Evolutionary conservation across 2,797 vertebrate species (phyloP).

Genomic region (Anguilla anguilla): DNA sequence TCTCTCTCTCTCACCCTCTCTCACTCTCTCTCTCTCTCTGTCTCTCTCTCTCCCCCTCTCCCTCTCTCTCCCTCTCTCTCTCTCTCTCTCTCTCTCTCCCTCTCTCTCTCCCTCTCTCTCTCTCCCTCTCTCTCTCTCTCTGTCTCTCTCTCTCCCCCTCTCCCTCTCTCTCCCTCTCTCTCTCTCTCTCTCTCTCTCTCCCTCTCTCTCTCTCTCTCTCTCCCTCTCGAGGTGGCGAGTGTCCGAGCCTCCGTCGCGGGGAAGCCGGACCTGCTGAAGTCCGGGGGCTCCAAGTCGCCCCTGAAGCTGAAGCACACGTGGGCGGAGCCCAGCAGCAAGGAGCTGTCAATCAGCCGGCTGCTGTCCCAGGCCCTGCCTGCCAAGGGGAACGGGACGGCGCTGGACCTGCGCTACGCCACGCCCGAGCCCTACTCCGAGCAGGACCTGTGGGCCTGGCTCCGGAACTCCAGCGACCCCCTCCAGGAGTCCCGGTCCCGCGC

Average conservation of each 20-base stretch:
- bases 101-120: neutral
- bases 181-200: too few relatives aligned
- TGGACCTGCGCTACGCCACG: slow-evolving; percentile 94
- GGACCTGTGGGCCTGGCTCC: slow-evolving; percentile 99
- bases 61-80: too few relatives aligned
- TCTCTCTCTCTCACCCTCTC: too few relatives aligned
- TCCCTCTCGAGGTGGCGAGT: slow-evolving; percentile 79
- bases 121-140: slow-evolving; percentile 30
- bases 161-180: too few relatives aligned
- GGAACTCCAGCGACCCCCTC: slow-evolving; percentile 88
- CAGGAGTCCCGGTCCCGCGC: slow-evolving; percentile 91
- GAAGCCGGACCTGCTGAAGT: slow-evolving; percentile 89
- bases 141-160: too few relatives aligned
- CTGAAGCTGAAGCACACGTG: slow-evolving; percentile 91
- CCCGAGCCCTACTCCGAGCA: slow-evolving; percentile 97
- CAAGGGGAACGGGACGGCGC: slow-evolving; percentile 91
- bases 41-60: too few relatives aligned
- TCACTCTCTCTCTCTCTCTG: too few relatives aligned
- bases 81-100: too few relatives aligned
- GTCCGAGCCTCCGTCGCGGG: slow-evolving; percentile 83
- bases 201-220: slow-evolving; percentile 4
- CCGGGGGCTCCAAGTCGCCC: slow-evolving; percentile 86
- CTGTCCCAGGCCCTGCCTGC: slow-evolving; percentile 95
- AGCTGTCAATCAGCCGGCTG: slow-evolving; percentile 95
- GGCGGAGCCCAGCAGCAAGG: slow-evolving; percentile 89